Percentiles rank a stretch among this genome's conserved stretches.
These are phyloP conservation scores for Trachops cirrhosus DNA, from an alignment of 2,797 vertebrate genomes.

Conservation along the genomic window DNA sequence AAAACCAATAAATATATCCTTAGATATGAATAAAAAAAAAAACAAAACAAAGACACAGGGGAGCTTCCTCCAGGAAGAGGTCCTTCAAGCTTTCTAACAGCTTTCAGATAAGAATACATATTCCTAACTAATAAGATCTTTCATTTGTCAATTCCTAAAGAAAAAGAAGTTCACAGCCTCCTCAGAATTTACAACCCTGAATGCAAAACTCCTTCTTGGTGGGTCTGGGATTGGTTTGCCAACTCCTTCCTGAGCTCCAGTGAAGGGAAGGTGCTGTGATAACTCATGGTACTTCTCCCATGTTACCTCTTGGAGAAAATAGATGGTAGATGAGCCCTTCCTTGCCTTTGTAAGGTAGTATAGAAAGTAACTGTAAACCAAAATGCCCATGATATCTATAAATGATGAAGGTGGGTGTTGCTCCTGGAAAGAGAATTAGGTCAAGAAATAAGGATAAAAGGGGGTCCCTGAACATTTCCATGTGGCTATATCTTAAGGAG, in stretches of 20 bases:
- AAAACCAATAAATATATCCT: not conserved
- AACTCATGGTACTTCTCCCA: not conserved
- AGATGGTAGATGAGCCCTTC: not conserved
- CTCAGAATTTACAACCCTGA: not conserved
- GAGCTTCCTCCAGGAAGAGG: not conserved
- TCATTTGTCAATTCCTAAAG: not conserved
- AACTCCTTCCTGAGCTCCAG: not conserved
- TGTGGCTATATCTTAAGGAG: not conserved
- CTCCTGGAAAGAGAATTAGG: constrained; percentile 12
- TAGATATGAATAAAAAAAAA: not conserved
- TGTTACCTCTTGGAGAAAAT: not conserved
- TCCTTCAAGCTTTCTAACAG: not conserved
- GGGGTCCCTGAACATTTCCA: not conserved
- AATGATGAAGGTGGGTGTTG: not conserved
- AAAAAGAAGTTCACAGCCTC: not conserved
- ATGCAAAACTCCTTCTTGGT: not conserved
- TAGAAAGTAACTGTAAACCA: not conserved
- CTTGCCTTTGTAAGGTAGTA: not conserved
- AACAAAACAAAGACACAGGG: not conserved
- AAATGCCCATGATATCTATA: not conserved
- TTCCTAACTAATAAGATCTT: not conserved
- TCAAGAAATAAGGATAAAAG: constrained; percentile 1
- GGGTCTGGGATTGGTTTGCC: not conserved
- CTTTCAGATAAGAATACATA: not conserved
- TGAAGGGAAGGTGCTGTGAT: not conserved